Percentiles rank a stretch among this genome's conserved stretches.
Conservation (phyloP, 2,797 vertebrate genomes). For the Oophaga sylvatica region DNA sequence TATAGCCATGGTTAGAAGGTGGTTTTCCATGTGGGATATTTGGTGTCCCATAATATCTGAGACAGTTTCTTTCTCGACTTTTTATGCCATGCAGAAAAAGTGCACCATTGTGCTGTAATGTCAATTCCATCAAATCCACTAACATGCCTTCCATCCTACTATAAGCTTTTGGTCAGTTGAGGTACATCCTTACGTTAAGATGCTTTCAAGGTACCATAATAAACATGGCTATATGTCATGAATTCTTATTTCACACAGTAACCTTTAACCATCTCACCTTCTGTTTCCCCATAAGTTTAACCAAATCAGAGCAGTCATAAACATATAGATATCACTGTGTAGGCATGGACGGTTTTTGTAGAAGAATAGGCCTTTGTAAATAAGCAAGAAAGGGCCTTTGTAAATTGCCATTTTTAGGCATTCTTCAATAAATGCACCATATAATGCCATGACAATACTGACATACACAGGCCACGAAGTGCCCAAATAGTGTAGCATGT, state of each 20-base stretch:
- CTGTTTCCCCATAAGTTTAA: neutral
- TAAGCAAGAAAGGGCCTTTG: neutral
- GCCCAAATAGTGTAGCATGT: neutral
- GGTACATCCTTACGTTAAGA: neutral
- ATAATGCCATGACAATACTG: neutral
- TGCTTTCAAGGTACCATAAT: neutral
- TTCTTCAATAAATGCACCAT: neutral
- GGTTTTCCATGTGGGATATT: neutral
- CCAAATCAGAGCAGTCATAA: neutral
- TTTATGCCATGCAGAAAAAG: neutral
- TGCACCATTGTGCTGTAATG: neutral
- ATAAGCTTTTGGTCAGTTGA: neutral
- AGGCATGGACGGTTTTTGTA: too few species aligned
- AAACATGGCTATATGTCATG: neutral
- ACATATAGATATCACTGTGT: neutral
- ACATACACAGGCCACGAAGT: neutral
- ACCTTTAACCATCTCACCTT: neutral
- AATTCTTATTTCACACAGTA: neutral
- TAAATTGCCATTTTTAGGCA: neutral
- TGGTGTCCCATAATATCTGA: neutral
- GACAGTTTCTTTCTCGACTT: neutral
- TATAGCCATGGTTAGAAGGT: neutral
- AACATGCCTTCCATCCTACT: neutral
- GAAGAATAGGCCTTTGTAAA: neutral
- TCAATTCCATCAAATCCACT: neutral